Conservation (phyloP, 2,797 vertebrate species). For the Buceros bicornis region DNA sequence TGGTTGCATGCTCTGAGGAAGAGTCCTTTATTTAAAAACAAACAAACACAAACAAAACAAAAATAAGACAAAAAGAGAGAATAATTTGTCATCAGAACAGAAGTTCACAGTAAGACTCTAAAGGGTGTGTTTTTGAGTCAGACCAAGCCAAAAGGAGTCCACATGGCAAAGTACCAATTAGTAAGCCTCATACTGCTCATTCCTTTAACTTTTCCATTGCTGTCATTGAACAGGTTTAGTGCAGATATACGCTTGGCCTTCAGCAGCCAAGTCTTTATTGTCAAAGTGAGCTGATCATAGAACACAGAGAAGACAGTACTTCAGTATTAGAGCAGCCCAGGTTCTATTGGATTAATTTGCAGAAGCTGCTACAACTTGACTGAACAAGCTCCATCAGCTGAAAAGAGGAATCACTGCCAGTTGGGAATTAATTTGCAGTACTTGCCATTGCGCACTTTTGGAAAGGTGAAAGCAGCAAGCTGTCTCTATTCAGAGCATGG, state of each 20-base stretch:
- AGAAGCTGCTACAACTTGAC: not conserved
- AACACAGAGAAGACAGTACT: not conserved
- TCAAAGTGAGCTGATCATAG: not conserved
- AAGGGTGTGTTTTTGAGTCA: not conserved
- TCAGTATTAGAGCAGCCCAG: not conserved
- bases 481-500: not conserved
- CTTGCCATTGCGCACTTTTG: not conserved
- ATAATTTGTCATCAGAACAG: constrained; percentile 66
- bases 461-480: not conserved
- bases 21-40: constrained; percentile 73
- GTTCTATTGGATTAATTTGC: not conserved
- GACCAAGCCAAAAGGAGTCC: constrained; percentile 18
- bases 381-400: not conserved
- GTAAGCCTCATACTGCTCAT: not conserved
- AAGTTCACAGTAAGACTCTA: constrained; percentile 7
- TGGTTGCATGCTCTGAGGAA: constrained; percentile 68
- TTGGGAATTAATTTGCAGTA: not conserved
- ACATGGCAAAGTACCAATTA: not conserved
- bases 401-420: not conserved
- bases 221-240: not conserved
- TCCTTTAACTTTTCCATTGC: not conserved
- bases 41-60: not conserved
- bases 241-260: not conserved
- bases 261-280: not conserved
- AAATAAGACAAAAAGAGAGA: constrained; percentile 50